Evolutionary conservation across 2,797 vertebrate species (phyloP).

Genomic region (Arnoldichthys spilopterus): DNA sequence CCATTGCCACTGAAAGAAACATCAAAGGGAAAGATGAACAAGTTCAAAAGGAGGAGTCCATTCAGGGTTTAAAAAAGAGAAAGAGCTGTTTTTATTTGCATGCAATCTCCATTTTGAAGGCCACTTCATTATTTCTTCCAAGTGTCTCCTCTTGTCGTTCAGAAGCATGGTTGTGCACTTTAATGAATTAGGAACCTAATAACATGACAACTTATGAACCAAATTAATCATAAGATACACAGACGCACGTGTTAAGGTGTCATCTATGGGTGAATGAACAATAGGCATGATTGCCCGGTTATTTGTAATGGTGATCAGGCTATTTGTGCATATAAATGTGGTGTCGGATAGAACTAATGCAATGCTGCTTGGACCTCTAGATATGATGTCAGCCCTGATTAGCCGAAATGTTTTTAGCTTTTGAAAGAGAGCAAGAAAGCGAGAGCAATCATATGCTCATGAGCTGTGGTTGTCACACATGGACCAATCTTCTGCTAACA

Average conservation of each 20-base stretch:
- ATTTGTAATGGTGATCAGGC: conserved; percentile 58
- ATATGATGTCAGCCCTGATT: neutral
- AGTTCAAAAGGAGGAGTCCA: conserved; percentile 1
- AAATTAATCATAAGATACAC: conserved; percentile 73
- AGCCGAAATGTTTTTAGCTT: neutral
- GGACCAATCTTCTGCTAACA: neutral
- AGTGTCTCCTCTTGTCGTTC: conserved; percentile 64
- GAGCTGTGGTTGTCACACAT: neutral
- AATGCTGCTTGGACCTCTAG: neutral
- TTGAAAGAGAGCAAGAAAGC: neutral
- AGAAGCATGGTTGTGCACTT: conserved; percentile 55
- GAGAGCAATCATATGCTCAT: neutral
- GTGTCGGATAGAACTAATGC: conserved; percentile 58
- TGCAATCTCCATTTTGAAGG: conserved; percentile 44
- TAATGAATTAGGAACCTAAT: conserved; percentile 74
- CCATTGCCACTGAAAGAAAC: conserved; percentile 16
- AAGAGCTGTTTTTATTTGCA: conserved; percentile 46
- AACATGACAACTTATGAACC: conserved; percentile 62
- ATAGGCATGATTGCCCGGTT: conserved; percentile 52
- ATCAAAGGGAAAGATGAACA: conserved; percentile 31
- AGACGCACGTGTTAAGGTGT: conserved; percentile 58
- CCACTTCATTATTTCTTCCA: conserved; percentile 64
- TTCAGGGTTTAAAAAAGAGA: conserved; percentile 13
- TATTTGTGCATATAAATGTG: conserved; percentile 60
- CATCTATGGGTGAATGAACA: conserved; percentile 65